Conservation (phyloP, 2,113 vertebrate species). For the Hyla sarda region DNA sequence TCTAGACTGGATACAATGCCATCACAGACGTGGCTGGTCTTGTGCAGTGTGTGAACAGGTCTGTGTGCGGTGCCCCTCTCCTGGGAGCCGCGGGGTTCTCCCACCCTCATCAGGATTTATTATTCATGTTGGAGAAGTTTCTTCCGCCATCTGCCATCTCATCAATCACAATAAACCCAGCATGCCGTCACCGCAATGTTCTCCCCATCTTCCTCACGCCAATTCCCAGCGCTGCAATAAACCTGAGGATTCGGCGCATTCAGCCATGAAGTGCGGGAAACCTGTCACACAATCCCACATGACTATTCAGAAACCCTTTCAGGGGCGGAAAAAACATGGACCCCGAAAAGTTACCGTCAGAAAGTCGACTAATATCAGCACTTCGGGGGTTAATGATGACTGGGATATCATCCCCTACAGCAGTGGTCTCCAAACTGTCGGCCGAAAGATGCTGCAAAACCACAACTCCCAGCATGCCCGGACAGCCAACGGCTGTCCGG, state of each 20-base stretch:
- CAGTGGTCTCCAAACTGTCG: no score
- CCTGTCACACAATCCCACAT: conserved; percentile 30
- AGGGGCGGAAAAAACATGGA: not conserved
- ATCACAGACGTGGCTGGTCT: no score
- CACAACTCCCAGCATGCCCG: no score
- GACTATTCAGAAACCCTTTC: conserved; percentile 33
- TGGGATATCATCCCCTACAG: no score
- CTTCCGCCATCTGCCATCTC: conserved; percentile 33
- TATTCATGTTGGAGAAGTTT: conserved; percentile 34
- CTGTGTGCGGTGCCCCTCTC: not conserved
- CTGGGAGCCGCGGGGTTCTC: not conserved
- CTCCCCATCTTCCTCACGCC: conserved; percentile 1
- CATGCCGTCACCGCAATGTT: conserved; percentile 17
- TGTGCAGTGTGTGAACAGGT: no score
- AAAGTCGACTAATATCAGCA: no score
- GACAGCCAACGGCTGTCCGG: no score
- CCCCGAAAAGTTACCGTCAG: no score
- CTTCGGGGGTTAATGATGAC: no score
- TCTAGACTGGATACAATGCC: no score
- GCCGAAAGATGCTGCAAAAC: no score
- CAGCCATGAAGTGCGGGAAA: conserved; percentile 10
- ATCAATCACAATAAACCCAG: conserved; percentile 42
- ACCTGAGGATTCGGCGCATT: conserved; percentile 7
- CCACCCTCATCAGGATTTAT: conserved; percentile 15
- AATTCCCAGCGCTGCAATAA: conserved; percentile 35